Percentiles rank a stretch among this genome's conserved stretches.
These are phyloP conservation scores for Parauchenoglanis ngamensis DNA, from an alignment of 2,797 vertebrate genomes.

Conservation along the genomic window DNA sequence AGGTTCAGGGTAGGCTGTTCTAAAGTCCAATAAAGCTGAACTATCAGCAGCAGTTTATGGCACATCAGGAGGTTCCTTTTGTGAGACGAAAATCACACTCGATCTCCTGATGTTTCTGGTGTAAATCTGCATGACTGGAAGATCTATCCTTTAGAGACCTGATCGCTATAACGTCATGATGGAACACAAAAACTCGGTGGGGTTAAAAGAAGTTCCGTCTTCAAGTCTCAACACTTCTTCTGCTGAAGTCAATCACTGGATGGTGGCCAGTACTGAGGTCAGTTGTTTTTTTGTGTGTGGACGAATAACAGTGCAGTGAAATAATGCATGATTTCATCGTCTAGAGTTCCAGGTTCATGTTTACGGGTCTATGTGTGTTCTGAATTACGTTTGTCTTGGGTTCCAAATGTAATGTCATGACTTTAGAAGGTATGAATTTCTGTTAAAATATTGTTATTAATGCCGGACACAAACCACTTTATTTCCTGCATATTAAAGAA, in stretches of 20 bases:
- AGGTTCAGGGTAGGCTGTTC: background rate
- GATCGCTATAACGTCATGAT: background rate
- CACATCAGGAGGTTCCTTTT: background rate
- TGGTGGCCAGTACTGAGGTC: slow-evolving; percentile 13
- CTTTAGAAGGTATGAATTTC: background rate
- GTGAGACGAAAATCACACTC: background rate
- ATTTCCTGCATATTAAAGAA: background rate
- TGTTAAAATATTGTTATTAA: background rate
- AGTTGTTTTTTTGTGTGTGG: background rate
- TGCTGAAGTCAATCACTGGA: slow-evolving; percentile 28
- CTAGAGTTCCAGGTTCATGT: slow-evolving; percentile 1
- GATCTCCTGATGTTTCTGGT: background rate
- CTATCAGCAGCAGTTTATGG: background rate
- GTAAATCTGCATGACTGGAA: background rate
- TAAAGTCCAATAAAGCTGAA: background rate
- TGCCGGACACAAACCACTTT: background rate
- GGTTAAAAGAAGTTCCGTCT: background rate
- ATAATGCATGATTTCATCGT: slow-evolving; percentile 33
- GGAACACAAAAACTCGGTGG: background rate
- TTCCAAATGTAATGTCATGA: background rate
- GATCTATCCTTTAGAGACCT: background rate
- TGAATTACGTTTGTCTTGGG: background rate
- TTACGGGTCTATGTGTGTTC: background rate
- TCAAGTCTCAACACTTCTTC: background rate
- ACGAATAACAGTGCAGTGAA: slow-evolving; percentile 10